phyloP scores from a whole-genome alignment of 2,113 vertebrate genomes.

The Microcebus tavaratra region DNA sequence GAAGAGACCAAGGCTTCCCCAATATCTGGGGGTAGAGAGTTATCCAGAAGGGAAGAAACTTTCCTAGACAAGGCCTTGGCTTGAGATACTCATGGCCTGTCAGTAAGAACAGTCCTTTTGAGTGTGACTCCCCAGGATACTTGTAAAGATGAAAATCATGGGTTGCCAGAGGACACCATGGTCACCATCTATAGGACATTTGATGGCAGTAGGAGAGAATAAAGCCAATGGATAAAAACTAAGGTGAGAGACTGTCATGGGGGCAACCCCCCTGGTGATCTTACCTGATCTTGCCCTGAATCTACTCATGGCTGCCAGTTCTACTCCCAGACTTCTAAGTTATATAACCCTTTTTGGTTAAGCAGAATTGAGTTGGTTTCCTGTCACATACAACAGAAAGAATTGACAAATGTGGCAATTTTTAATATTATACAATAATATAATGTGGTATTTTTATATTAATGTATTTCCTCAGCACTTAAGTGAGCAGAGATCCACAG shows the following conservation, averaged over 20 bases:
- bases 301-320: background rate
- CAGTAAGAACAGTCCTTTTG: background rate
- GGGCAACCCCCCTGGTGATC: too few species aligned
- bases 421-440: background rate
- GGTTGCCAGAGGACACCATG: background rate
- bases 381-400: background rate
- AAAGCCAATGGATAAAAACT: background rate
- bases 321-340: background rate
- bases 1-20: background rate
- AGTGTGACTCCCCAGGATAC: background rate
- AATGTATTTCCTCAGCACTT: background rate
- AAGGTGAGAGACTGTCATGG: background rate
- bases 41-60: background rate
- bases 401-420: background rate
- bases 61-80: background rate
- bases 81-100: background rate
- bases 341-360: background rate
- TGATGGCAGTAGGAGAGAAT: background rate
- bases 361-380: background rate
- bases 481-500: background rate
- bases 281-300: background rate
- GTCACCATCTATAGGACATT: background rate
- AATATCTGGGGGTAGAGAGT: background rate
- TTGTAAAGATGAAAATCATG: background rate
- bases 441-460: background rate